A percentile compares a stretch with the other conserved stretches of the same genome.
phyloP scores from a whole-genome alignment of 2,797 vertebrate species.

The Sebastes minor region DNA sequence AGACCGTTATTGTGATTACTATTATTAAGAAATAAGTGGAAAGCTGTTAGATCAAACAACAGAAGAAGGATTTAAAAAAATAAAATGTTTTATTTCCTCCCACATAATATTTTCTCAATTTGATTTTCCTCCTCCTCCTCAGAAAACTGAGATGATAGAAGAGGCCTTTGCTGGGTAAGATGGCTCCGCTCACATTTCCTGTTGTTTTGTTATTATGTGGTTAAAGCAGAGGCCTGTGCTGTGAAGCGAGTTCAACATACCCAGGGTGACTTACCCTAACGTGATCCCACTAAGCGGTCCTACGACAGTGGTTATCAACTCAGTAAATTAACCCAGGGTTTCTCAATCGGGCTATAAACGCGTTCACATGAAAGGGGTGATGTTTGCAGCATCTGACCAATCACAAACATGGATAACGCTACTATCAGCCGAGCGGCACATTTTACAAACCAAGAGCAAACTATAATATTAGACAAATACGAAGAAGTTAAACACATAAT shows the following conservation, averaged over 20 bases:
- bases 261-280: too few species aligned
- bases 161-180: conserved; percentile 98
- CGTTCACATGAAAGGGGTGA: rapidly evolving
- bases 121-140: not conserved
- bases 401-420: too few species aligned
- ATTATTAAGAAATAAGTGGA: not conserved
- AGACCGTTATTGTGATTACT: not conserved
- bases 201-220: not conserved
- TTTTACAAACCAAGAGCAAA: too few species aligned
- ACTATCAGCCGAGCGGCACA: too few species aligned
- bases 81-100: not conserved
- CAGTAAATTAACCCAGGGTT: too few species aligned
- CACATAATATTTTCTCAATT: not conserved
- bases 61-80: not conserved
- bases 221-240: not conserved
- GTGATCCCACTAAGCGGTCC: too few species aligned
- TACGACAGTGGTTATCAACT: too few species aligned
- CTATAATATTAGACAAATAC: too few species aligned
- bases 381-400: too few species aligned
- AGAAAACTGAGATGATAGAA: conserved; percentile 99
- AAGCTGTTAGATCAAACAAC: not conserved
- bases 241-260: too few species aligned
- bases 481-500: too few species aligned
- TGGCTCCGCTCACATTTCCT: not conserved
- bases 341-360: rapidly evolving